Percentiles rank a stretch among this genome's conserved stretches.
Evolutionary conservation across 2,888 invertebrate species (phyloP).

Genomic region (Troides helena): DNA sequence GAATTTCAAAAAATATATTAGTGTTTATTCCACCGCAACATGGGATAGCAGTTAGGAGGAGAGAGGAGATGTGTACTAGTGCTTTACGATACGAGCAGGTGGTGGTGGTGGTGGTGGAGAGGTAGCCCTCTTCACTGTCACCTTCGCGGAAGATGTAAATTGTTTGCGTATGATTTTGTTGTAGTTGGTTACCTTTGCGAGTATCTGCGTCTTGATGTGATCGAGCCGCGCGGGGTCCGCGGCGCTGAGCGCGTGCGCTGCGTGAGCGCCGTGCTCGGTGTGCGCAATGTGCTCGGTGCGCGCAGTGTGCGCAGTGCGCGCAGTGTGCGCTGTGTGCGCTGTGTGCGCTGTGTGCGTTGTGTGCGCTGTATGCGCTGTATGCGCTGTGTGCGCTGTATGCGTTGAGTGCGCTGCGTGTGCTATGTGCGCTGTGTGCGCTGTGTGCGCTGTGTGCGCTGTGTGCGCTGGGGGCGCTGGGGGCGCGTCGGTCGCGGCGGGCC

Average conservation of each 20-base stretch:
- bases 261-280: too few species aligned
- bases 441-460: constrained; percentile 21
- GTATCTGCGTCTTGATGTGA: constrained; percentile 41
- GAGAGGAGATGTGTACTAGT: too few species aligned
- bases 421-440: constrained; percentile 10
- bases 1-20: too few species aligned
- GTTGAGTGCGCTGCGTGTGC: constrained; percentile 7
- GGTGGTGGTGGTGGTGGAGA: too few species aligned
- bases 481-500: constrained; percentile 30
- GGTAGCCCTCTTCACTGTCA: not conserved
- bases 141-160: too few species aligned
- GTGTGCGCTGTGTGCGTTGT: not conserved
- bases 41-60: too few species aligned
- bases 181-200: constrained; percentile 36
- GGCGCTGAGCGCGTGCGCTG: not conserved
- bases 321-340: too few species aligned
- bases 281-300: not conserved
- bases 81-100: too few species aligned
- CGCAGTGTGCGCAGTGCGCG: not conserved
- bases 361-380: not conserved
- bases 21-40: too few species aligned
- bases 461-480: constrained; percentile 29
- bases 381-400: constrained; percentile 16
- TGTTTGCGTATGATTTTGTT: too few species aligned
- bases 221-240: constrained; percentile 44